A percentile compares a stretch with the other conserved stretches of the same genome.
Evolutionary conservation across 2,113 vertebrate genomes (phyloP).

Genomic region (Rhinopomastus cyanomelas): DNA sequence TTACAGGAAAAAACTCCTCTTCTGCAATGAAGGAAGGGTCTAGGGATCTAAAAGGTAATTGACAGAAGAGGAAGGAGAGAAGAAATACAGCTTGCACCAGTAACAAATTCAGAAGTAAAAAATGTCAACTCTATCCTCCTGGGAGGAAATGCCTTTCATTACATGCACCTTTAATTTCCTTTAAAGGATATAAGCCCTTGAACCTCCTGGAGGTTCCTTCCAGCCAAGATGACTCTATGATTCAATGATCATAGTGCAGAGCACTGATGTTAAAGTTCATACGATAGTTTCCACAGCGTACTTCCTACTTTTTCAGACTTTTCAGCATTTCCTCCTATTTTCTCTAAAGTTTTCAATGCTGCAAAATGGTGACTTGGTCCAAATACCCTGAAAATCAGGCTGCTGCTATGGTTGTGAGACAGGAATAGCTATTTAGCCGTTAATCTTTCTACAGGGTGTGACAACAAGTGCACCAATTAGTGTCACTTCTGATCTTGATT

Average conservation of each 20-base stretch:
- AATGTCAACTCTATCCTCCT: neutral
- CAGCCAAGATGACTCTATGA: too few relatives aligned
- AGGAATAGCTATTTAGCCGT: neutral
- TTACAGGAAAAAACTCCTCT: neutral
- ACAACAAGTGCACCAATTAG: neutral
- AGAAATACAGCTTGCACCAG: neutral
- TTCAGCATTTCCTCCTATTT: neutral
- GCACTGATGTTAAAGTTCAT: neutral
- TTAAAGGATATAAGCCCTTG: neutral
- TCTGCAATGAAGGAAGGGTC: neutral
- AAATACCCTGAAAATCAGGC: neutral
- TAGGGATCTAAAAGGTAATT: neutral
- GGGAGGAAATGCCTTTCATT: neutral
- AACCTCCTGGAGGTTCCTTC: too few relatives aligned
- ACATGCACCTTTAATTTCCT: neutral
- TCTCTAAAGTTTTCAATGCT: neutral
- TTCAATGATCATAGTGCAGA: neutral
- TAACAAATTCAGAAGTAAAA: neutral
- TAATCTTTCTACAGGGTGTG: neutral
- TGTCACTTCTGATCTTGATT: neutral
- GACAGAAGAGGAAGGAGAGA: neutral
- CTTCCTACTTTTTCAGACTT: neutral
- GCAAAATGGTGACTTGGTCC: neutral
- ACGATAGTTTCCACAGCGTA: neutral
- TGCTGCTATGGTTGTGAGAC: neutral